Conservation (phyloP, 1,140 invertebrate species). For the Homarus americanus region DNA sequence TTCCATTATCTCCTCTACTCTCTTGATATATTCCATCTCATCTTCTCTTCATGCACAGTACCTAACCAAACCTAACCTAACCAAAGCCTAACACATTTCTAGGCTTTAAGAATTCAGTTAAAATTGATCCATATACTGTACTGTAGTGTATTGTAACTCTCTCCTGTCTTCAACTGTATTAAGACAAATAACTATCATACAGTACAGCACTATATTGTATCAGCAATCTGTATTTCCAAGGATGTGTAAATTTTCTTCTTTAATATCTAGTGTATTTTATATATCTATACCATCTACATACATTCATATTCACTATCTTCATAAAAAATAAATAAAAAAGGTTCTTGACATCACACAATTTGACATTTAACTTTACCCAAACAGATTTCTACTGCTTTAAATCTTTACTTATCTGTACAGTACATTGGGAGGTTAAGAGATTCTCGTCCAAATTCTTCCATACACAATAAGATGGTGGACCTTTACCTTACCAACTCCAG, state of each 20-base stretch:
- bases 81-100: too few relatives aligned
- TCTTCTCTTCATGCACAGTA: too few relatives aligned
- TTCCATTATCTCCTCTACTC: too few relatives aligned
- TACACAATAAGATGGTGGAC: background rate
- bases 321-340: background rate
- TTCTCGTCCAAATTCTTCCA: background rate
- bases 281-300: too few relatives aligned
- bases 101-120: too few relatives aligned
- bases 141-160: too few relatives aligned
- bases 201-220: too few relatives aligned
- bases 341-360: background rate
- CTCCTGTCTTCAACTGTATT: too few relatives aligned
- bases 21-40: too few relatives aligned
- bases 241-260: background rate
- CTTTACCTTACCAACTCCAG: slow-evolving; percentile 72
- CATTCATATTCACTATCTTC: background rate
- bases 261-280: background rate
- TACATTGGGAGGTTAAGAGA: background rate
- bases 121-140: too few relatives aligned
- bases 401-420: slow-evolving; percentile 1
- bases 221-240: too few relatives aligned
- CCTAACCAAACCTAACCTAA: too few relatives aligned
- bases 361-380: background rate
- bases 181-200: background rate
- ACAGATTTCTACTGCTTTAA: background rate